phyloP scores from a whole-genome alignment of 1,140 invertebrate species.

The Pseudachorutes palmiensis region DNA sequence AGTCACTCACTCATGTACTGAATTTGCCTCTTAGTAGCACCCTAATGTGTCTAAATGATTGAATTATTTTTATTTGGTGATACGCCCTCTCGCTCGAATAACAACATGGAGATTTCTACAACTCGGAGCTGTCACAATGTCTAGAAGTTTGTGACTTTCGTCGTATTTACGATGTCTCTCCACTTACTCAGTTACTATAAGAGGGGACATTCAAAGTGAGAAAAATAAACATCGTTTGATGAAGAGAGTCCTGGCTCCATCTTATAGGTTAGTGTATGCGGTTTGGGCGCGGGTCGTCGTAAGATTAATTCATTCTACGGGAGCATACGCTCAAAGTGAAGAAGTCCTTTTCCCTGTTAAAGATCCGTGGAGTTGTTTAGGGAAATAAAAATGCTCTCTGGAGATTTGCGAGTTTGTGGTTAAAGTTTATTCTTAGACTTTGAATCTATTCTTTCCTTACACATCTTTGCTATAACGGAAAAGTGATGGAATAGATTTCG shows the following conservation, averaged over 20 bases:
- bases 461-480: background rate
- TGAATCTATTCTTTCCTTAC: background rate
- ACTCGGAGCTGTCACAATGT: too few relatives aligned
- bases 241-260: too few relatives aligned
- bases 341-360: too few relatives aligned
- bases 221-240: background rate
- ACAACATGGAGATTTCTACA: too few relatives aligned
- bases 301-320: background rate
- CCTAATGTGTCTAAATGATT: too few relatives aligned
- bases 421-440: slow-evolving; percentile 35
- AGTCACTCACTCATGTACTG: too few relatives aligned
- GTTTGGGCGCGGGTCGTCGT: background rate
- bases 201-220: background rate
- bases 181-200: background rate
- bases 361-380: background rate
- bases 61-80: too few relatives aligned
- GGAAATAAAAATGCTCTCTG: slow-evolving; percentile 25
- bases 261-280: too few relatives aligned
- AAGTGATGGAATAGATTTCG: background rate
- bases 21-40: too few relatives aligned
- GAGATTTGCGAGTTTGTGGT: slow-evolving; percentile 21
- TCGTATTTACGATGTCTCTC: too few relatives aligned
- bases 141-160: too few relatives aligned
- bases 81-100: too few relatives aligned
- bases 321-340: background rate